These are phyloP conservation scores for Hephaestus fuliginosus DNA, from an alignment of 2,797 vertebrate genomes.

Conservation along the genomic window DNA sequence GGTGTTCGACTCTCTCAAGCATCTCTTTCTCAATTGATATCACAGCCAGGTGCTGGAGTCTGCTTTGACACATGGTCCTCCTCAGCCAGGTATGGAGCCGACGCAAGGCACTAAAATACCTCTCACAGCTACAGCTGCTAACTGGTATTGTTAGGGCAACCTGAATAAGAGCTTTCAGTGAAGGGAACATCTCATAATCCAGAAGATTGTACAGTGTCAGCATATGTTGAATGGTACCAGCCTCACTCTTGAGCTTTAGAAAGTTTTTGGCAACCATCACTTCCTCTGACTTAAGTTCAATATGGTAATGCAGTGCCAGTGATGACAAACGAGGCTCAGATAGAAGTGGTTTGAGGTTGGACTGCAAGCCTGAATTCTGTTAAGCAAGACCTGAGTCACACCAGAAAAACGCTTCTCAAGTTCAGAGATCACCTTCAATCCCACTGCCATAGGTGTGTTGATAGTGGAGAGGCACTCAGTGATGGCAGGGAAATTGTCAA, in stretches of 20 bases:
- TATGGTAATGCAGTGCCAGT: neutral
- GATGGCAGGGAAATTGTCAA: no score
- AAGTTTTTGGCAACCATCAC: neutral
- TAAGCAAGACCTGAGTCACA: no score
- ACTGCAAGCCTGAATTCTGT: no score
- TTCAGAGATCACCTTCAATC: no score
- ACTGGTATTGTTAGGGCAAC: neutral
- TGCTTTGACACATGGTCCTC: neutral
- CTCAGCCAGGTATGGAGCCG: neutral
- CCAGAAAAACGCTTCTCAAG: no score
- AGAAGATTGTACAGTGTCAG: neutral
- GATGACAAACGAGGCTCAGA: neutral
- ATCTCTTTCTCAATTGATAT: neutral
- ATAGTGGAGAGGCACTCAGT: no score
- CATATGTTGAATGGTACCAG: neutral
- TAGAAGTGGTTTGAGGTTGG: no score
- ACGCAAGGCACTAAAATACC: neutral
- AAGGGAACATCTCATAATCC: no score
- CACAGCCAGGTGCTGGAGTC: neutral
- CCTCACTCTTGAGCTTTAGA: neutral
- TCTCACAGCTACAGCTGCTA: conserved; percentile 5
- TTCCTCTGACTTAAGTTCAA: neutral
- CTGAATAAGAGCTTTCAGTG: neutral
- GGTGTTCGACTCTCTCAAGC: neutral
- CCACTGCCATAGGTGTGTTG: no score